Evolutionary conservation across 1,140 invertebrate genomes (phyloP).

Genomic region (Trypoxylus dichotomus): DNA sequence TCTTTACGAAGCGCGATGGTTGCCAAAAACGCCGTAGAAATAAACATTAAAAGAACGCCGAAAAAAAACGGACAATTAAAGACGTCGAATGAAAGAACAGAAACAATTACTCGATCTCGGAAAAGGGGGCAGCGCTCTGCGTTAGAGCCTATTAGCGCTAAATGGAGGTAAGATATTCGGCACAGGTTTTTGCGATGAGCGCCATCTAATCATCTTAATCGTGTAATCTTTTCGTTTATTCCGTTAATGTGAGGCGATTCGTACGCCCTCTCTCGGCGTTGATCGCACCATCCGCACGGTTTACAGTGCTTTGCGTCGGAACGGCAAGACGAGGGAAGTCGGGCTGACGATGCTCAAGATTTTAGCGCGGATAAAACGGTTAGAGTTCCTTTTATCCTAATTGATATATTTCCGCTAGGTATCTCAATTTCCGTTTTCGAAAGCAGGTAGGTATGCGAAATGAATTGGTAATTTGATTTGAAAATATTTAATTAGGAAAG

Average conservation of each 20-base stretch:
- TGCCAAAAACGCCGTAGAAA: background rate
- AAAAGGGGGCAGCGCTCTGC: background rate
- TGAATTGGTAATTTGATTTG: background rate
- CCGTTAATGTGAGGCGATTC: slow-evolving; percentile 21
- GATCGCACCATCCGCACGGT: background rate
- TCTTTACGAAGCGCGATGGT: background rate
- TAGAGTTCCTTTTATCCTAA: slow-evolving; percentile 22
- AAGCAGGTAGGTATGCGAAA: background rate
- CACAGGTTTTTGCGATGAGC: slow-evolving; percentile 19
- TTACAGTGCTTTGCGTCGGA: background rate
- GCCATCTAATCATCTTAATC: slow-evolving; percentile 23
- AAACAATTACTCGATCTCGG: slow-evolving; percentile 4
- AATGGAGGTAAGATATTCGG: slow-evolving; percentile 23
- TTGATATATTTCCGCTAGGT: slow-evolving; percentile 8
- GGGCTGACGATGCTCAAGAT: slow-evolving; percentile 9
- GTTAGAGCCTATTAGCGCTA: slow-evolving; percentile 17
- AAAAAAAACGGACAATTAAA: slow-evolving; percentile 19
- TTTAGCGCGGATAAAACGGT: slow-evolving; percentile 16
- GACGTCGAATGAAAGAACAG: background rate
- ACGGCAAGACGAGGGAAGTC: background rate
- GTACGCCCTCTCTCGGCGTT: background rate
- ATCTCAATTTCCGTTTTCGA: background rate
- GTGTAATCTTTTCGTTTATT: slow-evolving; percentile 22
- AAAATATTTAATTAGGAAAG: background rate
- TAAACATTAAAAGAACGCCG: background rate